Conservation (phyloP, 2,797 vertebrate genomes). For the Acipenser oxyrinchus region DNA sequence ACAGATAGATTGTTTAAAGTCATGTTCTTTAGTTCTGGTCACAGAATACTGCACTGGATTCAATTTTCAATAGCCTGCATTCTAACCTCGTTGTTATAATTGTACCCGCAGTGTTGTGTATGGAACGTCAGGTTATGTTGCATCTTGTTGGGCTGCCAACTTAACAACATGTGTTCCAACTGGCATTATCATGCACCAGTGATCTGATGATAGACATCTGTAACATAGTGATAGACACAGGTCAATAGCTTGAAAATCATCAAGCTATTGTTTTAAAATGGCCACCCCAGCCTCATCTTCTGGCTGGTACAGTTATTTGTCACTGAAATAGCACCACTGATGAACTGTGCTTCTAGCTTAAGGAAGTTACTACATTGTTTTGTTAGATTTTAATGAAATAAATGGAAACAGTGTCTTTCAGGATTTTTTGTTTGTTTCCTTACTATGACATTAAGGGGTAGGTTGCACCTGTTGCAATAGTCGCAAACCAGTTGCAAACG, state of each 20-base stretch:
- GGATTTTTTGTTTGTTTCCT: no score
- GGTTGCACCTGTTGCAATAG: no score
- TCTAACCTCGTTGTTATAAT: background rate
- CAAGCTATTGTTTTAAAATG: slow-evolving; percentile 5
- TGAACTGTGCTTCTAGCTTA: no score
- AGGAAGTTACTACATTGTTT: no score
- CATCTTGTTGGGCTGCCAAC: slow-evolving; percentile 2
- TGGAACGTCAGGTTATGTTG: background rate
- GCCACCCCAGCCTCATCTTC: background rate
- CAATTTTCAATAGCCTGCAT: no score
- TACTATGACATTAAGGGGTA: no score
- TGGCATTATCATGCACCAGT: slow-evolving; percentile 16
- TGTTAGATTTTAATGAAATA: no score
- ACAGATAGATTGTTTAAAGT: no score
- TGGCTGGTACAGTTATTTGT: background rate
- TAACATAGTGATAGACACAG: slow-evolving; percentile 21
- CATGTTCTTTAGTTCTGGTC: no score
- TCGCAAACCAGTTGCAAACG: no score
- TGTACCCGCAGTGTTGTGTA: background rate
- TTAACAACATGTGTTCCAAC: background rate
- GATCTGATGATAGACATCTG: slow-evolving; percentile 17
- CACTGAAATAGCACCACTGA: background rate
- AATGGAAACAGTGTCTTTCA: no score
- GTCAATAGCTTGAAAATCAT: slow-evolving; percentile 16
- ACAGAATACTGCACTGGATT: no score